Base-by-base conservation (phyloP, 1,140 invertebrate genomes). In the Mylabris phalerata region DNA sequence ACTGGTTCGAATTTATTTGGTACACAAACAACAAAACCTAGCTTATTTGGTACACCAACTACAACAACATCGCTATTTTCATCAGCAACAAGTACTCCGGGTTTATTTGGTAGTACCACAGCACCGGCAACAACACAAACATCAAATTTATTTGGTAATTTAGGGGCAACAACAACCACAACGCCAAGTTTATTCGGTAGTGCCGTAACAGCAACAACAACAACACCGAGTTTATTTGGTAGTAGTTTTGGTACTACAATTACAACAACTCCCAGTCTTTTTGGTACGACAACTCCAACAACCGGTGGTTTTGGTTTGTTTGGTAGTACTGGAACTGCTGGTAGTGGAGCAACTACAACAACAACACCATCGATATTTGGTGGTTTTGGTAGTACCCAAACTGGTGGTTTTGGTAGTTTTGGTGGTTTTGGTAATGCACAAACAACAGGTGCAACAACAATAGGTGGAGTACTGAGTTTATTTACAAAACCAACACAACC, bases 341-440 rank as follows among this genome's bases (percentile, higher is more conserved):
- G 59, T 38, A 50, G 64, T 58, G 63, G 63, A 6, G 41, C 50
- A n/a, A 54, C 59, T 4, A 61, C 52, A 43, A 63, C 60, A 6
- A 50, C 61, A 19, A 56, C 67, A 2, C 54, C 59, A 7, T 62
- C 55, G 3, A 52, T 60, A 52, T 84, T 84, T 59, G 75, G 79
- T 49, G 75, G 74, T 6, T 83, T 83, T 67, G 78, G 76, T 24
- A 63, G 68, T 5, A 75, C 76, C 46, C 32, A 32, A 32, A 71
- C 73, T 73, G 79, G 82, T 19, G 71, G 73, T 24, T 83, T 83
- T 72, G 81, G 80, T 6, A 67, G 69, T 40, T 67, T 73, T 19
- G 71, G 73, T 9, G 63, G 77, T 49, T 81, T 82, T 74, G 75
- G 78, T 10, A 71, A 77, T 3, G 67, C 75, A 19, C 19, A 19